A percentile compares a stretch with the other conserved stretches of the same genome.
phyloP scores from a whole-genome alignment of 1,140 invertebrate species.

The Uloborus diversus region DNA sequence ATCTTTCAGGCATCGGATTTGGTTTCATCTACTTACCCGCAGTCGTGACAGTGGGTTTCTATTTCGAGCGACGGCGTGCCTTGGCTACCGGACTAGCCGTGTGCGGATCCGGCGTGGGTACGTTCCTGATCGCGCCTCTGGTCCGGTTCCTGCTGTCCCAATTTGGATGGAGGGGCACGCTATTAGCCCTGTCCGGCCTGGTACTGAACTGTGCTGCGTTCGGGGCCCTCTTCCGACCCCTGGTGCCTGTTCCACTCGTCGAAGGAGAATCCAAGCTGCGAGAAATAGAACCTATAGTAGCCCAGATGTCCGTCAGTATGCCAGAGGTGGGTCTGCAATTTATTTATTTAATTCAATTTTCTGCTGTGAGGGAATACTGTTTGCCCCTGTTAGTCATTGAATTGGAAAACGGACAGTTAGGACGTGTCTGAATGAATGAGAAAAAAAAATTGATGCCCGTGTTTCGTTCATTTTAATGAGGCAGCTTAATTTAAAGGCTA shows the following conservation, averaged over 20 bases:
- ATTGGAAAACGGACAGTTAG: background rate
- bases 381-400: background rate
- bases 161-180: slow-evolving; percentile 70
- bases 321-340: background rate
- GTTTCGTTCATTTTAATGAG: too few species aligned
- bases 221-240: slow-evolving; percentile 80
- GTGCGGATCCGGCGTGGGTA: slow-evolving; percentile 90
- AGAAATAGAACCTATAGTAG: background rate
- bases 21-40: slow-evolving; percentile 94
- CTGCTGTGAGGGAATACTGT: background rate
- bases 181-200: slow-evolving; percentile 82
- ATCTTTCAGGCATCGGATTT: slow-evolving; percentile 88
- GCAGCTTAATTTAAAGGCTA: too few species aligned
- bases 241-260: slow-evolving; percentile 30
- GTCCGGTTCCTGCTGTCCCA: slow-evolving; percentile 70
- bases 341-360: background rate
- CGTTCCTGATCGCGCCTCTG: slow-evolving; percentile 82
- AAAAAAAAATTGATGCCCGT: too few species aligned
- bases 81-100: slow-evolving; percentile 94
- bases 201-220: slow-evolving; percentile 85
- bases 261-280: background rate
- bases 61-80: slow-evolving; percentile 90
- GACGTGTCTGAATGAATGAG: too few species aligned
- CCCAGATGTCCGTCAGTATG: too few species aligned
- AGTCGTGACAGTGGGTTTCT: slow-evolving; percentile 92